Base-by-base conservation (phyloP, 2,113 vertebrate genomes). In the Mirza zaza region DNA sequence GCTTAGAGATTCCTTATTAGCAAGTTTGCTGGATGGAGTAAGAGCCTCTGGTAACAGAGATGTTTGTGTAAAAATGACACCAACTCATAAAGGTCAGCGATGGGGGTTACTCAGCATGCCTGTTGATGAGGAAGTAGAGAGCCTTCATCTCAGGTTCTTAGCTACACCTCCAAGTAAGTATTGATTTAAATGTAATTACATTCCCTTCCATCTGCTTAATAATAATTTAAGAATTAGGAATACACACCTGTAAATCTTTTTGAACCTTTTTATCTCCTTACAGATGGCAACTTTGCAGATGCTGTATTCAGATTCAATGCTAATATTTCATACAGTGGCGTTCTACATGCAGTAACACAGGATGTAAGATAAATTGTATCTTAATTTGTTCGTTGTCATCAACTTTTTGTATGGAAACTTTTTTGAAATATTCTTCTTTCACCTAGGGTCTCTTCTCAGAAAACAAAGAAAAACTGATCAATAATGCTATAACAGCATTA, bases 391-490 rank as follows among this genome's bases (percentile, higher is more conserved):
- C 85, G 87, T 81, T 91, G 50, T 91, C 21, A 15, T 32, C 96
- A 73, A 65, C 79, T 96, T 57, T 86, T 93, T 80, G 50, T 94
- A 12, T 91, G 63, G 57, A 75, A 63, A 90, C 59, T 23, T 52
- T 87, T 75, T 75, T 97, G 93, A 97, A 97, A 67, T 21, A 48
- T 12, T 88, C 9, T 95, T 97, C 23, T 82, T 97, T 96, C 55
- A 71, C 85, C 75, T 93, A 99, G 99, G 99, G 99, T 91, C 99
- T 99, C 42, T 99, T 99, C 98, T 99, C 99, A 14, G 99, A 99
- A 98, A 99, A 99, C 98, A 99, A 99, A 98, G 99, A 99, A 98
- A 99, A 99, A 96, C 99, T 99, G 97, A 99, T 99, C 97, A 99
- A 99, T 99, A 99, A 99, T 91, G 99, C 99, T 93, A 99, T 99